Evolutionary conservation across 1,140 invertebrate species (phyloP).

Genomic region (Aradophagus sp.): DNA sequence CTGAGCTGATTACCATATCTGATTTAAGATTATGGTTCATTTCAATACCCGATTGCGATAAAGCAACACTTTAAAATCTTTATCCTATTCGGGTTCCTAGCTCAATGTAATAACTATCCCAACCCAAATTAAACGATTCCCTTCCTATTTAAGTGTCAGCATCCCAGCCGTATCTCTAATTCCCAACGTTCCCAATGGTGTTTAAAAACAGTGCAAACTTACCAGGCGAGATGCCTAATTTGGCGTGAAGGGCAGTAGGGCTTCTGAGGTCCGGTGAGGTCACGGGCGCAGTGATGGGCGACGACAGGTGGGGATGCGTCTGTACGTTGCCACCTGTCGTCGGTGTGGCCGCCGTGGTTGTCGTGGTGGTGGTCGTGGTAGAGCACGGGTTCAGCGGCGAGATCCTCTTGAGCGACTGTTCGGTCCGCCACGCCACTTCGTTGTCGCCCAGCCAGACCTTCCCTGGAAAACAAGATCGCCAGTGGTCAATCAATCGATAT

Average conservation of each 20-base stretch:
- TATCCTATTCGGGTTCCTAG: too few relatives aligned
- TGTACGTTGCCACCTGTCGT: slow-evolving; percentile 63
- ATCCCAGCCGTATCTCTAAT: too few relatives aligned
- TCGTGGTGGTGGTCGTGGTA: slow-evolving; percentile 63
- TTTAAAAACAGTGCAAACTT: too few relatives aligned
- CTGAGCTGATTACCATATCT: too few relatives aligned
- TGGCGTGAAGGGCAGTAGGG: slow-evolving; percentile 66
- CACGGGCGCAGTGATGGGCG: slow-evolving; percentile 66
- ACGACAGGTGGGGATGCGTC: slow-evolving; percentile 70
- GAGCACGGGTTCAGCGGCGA: slow-evolving; percentile 66
- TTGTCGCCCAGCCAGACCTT: slow-evolving; percentile 72
- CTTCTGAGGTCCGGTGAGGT: slow-evolving; percentile 69
- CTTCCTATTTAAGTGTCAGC: too few relatives aligned
- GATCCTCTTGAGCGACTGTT: slow-evolving; percentile 69
- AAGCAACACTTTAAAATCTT: too few relatives aligned
- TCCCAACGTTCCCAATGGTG: too few relatives aligned
- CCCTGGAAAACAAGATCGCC: slow-evolving; percentile 57
- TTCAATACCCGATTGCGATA: too few relatives aligned
- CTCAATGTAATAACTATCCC: too few relatives aligned
- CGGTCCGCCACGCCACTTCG: slow-evolving; percentile 70
- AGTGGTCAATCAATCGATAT: slow-evolving; percentile 8
- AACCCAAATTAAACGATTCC: too few relatives aligned
- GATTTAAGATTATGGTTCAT: too few relatives aligned
- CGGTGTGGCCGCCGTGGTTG: slow-evolving; percentile 57
- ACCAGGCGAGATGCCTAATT: slow-evolving; percentile 68